Base-by-base conservation (phyloP, 2,113 vertebrate species). In the Myxocyprinus asiaticus region DNA sequence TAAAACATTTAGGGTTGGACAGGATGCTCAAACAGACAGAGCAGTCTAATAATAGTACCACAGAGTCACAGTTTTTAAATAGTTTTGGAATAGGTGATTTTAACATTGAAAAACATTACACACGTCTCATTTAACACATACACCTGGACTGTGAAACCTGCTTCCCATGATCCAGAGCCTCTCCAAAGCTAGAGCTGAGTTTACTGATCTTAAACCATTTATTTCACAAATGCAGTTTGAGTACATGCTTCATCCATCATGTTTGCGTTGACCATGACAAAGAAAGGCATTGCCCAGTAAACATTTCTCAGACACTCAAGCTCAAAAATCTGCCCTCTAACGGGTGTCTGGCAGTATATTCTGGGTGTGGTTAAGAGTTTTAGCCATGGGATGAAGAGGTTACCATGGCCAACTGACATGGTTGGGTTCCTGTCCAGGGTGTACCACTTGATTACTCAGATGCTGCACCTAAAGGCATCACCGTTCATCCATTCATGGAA, bases 391-490 rank as follows among this genome's bases (percentile, higher is more conserved):
- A 17, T 67, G 56, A 78, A 22, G 14, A 55, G 65, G 42, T 78
- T 55, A 68, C 44, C 5, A 42, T 33, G 9, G n/a, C 55, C 14
- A 47, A 50, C 65, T 61, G 44, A 14, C 55, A 11, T 58, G 55
- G n/a, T 58, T 58, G 64, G 22, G 22, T 33, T 33, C 22, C 22
- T 10, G n/a, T 51, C 56, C 61, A 10, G 79, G 79, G 79, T 75
- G 64, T 67, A 43, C 72, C 51, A 64, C 10, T 44, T 6, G n/a
- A 81, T 81, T 72, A 81, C 48, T 74, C 79, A 76, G 17, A 61
- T 7, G 45, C 33, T 81, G 79, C 79, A 76, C 33, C 33, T 48
- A 8, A 61, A 11, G 15, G 6, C 42, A 58, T 61, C 3, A 33
- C 22, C 22, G 3, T 33, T 33, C 43, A 77, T 67, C 55, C 45